Evolutionary conservation across 2,797 vertebrate genomes (phyloP).

Genomic region (Rhinatrema bivittatum): DNA sequence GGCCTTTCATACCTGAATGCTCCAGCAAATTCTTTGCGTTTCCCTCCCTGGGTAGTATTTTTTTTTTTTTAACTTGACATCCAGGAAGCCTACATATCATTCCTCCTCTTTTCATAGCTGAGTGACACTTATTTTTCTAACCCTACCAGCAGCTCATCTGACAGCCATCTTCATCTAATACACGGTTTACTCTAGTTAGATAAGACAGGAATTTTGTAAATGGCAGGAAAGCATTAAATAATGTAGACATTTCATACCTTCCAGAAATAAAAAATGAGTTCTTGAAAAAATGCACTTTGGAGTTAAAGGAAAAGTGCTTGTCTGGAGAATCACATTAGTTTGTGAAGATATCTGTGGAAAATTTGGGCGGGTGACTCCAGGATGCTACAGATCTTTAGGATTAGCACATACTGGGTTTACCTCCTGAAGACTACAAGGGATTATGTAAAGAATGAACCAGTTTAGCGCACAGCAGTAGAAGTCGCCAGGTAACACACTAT

Average conservation of each 20-base stretch:
- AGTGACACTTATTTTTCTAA: slow-evolving; percentile 9
- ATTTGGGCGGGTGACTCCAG: neutral
- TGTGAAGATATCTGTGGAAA: neutral
- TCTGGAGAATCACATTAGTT: neutral
- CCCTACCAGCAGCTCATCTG: neutral
- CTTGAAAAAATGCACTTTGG: neutral
- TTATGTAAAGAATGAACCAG: neutral
- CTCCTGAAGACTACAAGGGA: neutral
- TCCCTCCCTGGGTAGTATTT: slow-evolving; percentile 17
- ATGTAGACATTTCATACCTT: neutral
- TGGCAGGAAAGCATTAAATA: neutral
- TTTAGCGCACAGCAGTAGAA: too few relatives aligned
- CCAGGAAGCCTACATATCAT: slow-evolving; percentile 31
- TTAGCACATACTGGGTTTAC: neutral
- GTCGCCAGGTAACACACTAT: too few relatives aligned
- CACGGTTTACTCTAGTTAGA: neutral
- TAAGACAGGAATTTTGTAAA: neutral
- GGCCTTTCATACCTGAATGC: slow-evolving; percentile 53
- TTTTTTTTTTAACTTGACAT: slow-evolving; percentile 36
- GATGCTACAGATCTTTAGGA: neutral
- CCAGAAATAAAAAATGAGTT: neutral
- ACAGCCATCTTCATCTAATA: neutral
- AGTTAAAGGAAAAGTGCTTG: neutral
- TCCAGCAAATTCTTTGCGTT: slow-evolving; percentile 50
- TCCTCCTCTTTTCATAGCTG: slow-evolving; percentile 6